Evolutionary conservation across 2,888 invertebrate species (phyloP).

Genomic region (Lottia scabra): DNA sequence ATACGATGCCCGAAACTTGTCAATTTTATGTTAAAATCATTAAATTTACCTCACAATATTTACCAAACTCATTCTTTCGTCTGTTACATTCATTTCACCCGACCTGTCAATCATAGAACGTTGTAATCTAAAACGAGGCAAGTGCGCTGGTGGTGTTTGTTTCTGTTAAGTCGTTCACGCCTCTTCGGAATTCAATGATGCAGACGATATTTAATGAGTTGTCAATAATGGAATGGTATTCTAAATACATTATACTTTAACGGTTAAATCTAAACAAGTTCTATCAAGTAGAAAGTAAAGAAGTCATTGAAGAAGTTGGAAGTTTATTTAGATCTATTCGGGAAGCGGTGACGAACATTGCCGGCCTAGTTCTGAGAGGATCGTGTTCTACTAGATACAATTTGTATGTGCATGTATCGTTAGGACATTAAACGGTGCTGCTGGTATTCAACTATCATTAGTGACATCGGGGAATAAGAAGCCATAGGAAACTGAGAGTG

Average conservation of each 20-base stretch:
- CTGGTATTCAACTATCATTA: too few relatives aligned
- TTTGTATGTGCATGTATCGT: too few relatives aligned
- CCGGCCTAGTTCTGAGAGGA: too few relatives aligned
- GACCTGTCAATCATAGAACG: background rate
- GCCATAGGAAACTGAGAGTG: too few relatives aligned
- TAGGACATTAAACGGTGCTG: too few relatives aligned
- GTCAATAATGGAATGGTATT: conserved; percentile 1
- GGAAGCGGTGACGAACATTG: too few relatives aligned
- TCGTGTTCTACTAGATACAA: too few relatives aligned
- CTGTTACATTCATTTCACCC: background rate
- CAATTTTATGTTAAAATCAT: background rate
- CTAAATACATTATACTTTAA: background rate
- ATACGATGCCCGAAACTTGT: background rate
- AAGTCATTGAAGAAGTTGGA: too few relatives aligned
- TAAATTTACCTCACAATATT: background rate
- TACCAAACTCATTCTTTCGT: background rate
- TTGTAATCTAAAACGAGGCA: conserved; percentile 1
- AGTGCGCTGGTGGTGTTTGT: background rate
- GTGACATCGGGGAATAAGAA: too few relatives aligned
- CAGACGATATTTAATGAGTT: conserved; percentile 2
- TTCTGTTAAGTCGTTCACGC: conserved; percentile 5
- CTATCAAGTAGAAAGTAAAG: background rate
- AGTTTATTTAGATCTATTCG: too few relatives aligned
- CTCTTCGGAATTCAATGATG: conserved; percentile 4
- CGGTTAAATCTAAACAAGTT: background rate